Percentiles rank a stretch among this genome's conserved stretches.
phyloP scores from a whole-genome alignment of 2,888 invertebrate species.

The Sympetrum striolatum region DNA sequence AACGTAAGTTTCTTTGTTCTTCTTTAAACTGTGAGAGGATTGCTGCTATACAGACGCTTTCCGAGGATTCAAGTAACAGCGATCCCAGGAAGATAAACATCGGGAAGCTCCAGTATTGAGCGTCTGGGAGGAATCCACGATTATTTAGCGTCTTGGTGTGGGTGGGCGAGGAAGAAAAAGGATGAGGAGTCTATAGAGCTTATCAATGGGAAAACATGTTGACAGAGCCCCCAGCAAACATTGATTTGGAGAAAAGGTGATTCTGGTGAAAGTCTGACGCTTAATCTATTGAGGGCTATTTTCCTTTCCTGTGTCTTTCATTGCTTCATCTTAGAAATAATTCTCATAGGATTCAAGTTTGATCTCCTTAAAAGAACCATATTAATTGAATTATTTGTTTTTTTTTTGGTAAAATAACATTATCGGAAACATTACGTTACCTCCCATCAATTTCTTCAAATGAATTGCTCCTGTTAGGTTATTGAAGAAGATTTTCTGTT shows the following conservation, averaged over 20 bases:
- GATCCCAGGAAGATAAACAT: too few species aligned
- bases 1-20: too few species aligned
- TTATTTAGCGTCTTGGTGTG: background rate
- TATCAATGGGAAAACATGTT: constrained; percentile 11
- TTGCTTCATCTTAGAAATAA: background rate
- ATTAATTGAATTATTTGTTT: too few species aligned
- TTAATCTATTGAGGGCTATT: background rate
- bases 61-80: too few species aligned
- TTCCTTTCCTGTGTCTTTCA: background rate
- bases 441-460: too few species aligned
- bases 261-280: background rate
- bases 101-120: background rate
- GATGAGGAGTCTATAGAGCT: background rate
- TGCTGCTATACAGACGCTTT: too few species aligned
- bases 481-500: too few species aligned
- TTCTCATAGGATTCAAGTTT: background rate
- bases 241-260: constrained; percentile 28
- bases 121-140: background rate
- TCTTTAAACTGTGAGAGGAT: too few species aligned
- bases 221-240: constrained; percentile 18
- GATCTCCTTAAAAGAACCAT: too few species aligned
- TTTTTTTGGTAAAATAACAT: too few species aligned
- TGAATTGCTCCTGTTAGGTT: too few species aligned
- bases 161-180: background rate
- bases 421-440: too few species aligned